phyloP scores from a whole-genome alignment of 2,888 invertebrate species.

The Bruchidius siliquastri region DNA sequence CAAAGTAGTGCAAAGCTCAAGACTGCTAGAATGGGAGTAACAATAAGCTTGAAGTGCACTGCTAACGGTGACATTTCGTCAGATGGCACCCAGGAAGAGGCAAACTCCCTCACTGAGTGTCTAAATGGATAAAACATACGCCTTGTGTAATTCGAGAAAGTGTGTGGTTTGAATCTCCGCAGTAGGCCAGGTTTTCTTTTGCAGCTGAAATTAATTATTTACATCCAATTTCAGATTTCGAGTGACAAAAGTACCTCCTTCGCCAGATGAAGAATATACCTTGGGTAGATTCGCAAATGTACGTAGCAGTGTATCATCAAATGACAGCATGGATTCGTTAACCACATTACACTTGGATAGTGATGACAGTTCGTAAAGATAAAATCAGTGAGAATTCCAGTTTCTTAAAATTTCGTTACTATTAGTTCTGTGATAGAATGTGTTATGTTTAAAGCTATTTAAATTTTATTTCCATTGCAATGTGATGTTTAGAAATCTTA shows the following conservation, averaged over 20 bases:
- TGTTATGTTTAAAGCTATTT: constrained; percentile 20
- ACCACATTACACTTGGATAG: constrained; percentile 30
- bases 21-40: too few relatives aligned
- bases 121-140: too few relatives aligned
- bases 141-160: too few relatives aligned
- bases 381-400: neutral
- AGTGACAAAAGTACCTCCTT: constrained; percentile 30
- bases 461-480: constrained; percentile 19
- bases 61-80: too few relatives aligned
- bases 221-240: constrained; percentile 26
- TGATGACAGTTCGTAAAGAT: constrained; percentile 26
- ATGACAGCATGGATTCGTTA: constrained; percentile 36
- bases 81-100: too few relatives aligned
- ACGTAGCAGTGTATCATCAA: constrained; percentile 36
- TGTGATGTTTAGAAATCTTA: constrained; percentile 17
- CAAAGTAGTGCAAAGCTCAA: too few relatives aligned
- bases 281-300: constrained; percentile 33
- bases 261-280: constrained; percentile 31
- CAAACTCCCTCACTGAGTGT: too few relatives aligned
- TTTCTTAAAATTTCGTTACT: constrained; percentile 10
- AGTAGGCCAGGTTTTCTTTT: too few relatives aligned
- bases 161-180: too few relatives aligned
- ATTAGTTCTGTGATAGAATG: constrained; percentile 24
- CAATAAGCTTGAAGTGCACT: too few relatives aligned
- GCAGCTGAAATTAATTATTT: too few relatives aligned